Evolutionary conservation across 2,888 invertebrate genomes (phyloP).

Genomic region (Mesorhabditis belari): DNA sequence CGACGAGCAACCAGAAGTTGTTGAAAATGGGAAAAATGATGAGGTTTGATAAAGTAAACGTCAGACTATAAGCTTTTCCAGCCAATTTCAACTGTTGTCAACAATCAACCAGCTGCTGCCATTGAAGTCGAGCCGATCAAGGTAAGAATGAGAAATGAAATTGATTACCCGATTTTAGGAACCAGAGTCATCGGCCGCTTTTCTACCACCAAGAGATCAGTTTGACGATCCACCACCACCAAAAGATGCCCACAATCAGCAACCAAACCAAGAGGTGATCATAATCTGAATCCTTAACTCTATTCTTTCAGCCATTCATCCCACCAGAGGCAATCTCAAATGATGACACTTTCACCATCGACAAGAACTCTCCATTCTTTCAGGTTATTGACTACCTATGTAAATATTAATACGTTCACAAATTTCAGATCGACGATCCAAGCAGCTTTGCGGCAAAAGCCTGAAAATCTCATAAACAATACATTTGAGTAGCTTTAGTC

Average conservation of each 20-base stretch:
- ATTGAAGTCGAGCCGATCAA: not conserved
- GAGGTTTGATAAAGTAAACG: not conserved
- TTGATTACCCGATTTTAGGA: no score
- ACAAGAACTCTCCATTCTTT: not conserved
- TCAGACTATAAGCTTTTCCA: not conserved
- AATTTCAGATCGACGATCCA: not conserved
- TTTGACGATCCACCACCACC: not conserved
- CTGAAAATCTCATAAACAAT: no score
- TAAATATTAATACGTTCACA: not conserved
- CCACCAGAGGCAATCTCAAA: not conserved
- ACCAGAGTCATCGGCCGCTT: not conserved
- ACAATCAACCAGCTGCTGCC: not conserved
- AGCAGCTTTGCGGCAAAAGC: not conserved
- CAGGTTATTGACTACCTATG: no score
- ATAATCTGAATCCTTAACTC: not conserved
- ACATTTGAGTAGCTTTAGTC: no score
- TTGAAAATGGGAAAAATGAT: not conserved
- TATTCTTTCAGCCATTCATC: not conserved
- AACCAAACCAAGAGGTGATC: not conserved
- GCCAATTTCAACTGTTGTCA: not conserved
- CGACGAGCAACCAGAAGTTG: conserved; percentile 5
- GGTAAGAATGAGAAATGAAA: no score
- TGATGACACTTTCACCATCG: not conserved
- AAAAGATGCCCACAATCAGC: not conserved
- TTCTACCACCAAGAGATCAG: not conserved